Evolutionary conservation across 2,797 vertebrate genomes (phyloP), one percentile per base, ranked within the genome.

Genomic region (Myoxocephalus aenaeus): DNA sequence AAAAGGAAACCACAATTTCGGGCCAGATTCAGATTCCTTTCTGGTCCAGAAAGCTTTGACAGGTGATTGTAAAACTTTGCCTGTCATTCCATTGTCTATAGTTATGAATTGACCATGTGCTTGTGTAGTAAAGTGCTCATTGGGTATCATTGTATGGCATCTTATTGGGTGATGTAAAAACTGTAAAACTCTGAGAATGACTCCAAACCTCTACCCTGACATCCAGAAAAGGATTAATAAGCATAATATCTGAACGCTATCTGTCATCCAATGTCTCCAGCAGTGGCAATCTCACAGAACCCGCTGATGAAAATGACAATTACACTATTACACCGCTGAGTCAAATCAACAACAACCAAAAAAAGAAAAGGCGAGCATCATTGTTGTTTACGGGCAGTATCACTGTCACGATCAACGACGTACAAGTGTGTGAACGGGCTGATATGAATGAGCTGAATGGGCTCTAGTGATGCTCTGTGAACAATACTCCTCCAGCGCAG

Each of bases 361-460:
- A 27, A 27, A 27, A 27, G 25, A 77, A 88, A 80, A 89, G 81
- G 73, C 81, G 85, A 86, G 78, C 77, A 73, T 88, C 66, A 81
- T 85, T 89, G 89, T 75, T 90, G 89, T 91, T 91, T 89, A 87
- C 87, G 44, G 67, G 81, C 53, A 17, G 62, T 80, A n/a, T 68
- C 76, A 75, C 64, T 67, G 44, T 68, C 73, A 34, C 5, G 9
- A 84, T 86, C 85, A 86, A 82, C 70, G 27, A 61, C n/a, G 69
- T 76, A 78, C 73, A 77, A 92, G 84, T 86, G 81, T 64, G 59
- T 68, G 67, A 91, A 73, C 75, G 80, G 74, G 62, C 68, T 13
- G 15, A 38, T 77, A 29, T 89, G 71, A 91, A 89, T 82, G 76
- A 84, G 86, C 64, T 85, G 46, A 89, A 86, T 70, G 72, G 85